phyloP scores from a whole-genome alignment of 2,888 invertebrate species.

The Platycheirus rosarum region DNA sequence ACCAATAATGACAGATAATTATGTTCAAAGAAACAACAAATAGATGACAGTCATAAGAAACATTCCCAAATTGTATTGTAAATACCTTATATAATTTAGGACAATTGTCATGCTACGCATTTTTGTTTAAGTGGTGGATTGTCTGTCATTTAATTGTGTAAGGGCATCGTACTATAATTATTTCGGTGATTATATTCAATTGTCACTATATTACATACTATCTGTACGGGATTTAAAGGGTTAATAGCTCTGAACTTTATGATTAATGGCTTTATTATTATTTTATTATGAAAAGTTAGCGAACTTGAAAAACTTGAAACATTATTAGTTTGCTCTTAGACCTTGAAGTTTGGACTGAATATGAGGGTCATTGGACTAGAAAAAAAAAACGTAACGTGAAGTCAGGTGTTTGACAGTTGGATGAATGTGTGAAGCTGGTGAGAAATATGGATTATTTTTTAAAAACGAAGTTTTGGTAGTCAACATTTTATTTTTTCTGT shows the following conservation, averaged over 20 bases:
- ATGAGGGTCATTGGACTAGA: slow-evolving; percentile 20
- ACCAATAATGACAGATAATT: too few relatives aligned
- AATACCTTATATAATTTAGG: slow-evolving; percentile 27
- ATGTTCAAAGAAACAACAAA: too few relatives aligned
- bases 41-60: too few relatives aligned
- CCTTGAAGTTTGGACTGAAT: slow-evolving; percentile 5
- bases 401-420: not conserved
- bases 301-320: slow-evolving; percentile 33
- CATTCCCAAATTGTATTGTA: too few relatives aligned
- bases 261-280: slow-evolving; percentile 5
- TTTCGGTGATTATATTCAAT: slow-evolving; percentile 37
- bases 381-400: not conserved
- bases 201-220: slow-evolving; percentile 17
- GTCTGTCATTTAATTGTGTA: not conserved
- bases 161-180: slow-evolving; percentile 55
- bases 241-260: slow-evolving; percentile 30
- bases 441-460: not conserved
- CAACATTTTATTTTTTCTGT: too few relatives aligned
- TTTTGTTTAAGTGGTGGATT: not conserved
- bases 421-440: not conserved
- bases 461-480: not conserved
- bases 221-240: slow-evolving; percentile 26
- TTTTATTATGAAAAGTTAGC: slow-evolving; percentile 13
- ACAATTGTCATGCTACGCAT: slow-evolving; percentile 26
- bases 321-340: slow-evolving; percentile 18